Percentiles rank a stretch among this genome's conserved stretches.
phyloP scores from a whole-genome alignment of 2,888 invertebrate genomes.

The Melikaiella ostensackeni region DNA sequence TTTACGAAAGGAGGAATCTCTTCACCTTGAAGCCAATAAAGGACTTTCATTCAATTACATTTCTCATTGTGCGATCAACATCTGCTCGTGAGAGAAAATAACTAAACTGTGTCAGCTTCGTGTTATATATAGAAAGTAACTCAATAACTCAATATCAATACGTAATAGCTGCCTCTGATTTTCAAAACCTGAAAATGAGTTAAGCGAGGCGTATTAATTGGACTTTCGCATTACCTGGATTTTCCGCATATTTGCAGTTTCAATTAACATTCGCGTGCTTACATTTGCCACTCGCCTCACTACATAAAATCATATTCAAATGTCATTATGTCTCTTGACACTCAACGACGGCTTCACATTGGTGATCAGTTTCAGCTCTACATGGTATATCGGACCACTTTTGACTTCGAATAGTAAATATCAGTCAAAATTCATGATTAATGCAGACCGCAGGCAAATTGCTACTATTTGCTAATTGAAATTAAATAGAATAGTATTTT shows the following conservation, averaged over 20 bases:
- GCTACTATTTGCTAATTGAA: background rate
- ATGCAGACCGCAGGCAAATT: background rate
- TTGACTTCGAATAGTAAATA: background rate
- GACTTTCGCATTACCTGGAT: background rate
- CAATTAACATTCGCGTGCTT: background rate
- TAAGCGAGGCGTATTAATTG: background rate
- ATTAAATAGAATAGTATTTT: background rate
- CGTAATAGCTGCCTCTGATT: slow-evolving; percentile 17
- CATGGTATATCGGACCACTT: background rate
- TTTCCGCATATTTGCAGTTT: slow-evolving; percentile 19
- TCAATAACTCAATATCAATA: slow-evolving; percentile 3
- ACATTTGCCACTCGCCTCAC: background rate
- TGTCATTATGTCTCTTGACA: slow-evolving; percentile 11
- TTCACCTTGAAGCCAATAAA: slow-evolving; percentile 2
- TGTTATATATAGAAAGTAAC: slow-evolving; percentile 1
- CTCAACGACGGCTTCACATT: background rate
- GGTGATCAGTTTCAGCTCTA: background rate
- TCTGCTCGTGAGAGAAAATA: slow-evolving; percentile 1
- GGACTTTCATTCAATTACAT: slow-evolving; percentile 31
- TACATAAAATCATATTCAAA: slow-evolving; percentile 12
- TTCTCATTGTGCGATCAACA: background rate
- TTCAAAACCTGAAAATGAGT: background rate
- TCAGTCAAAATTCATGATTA: background rate
- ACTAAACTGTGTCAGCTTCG: slow-evolving; percentile 15
- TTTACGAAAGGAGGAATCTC: slow-evolving; percentile 1